These are phyloP conservation scores for Cecropterus lyciades DNA, from an alignment of 1,140 invertebrate genomes.

Conservation along the genomic window DNA sequence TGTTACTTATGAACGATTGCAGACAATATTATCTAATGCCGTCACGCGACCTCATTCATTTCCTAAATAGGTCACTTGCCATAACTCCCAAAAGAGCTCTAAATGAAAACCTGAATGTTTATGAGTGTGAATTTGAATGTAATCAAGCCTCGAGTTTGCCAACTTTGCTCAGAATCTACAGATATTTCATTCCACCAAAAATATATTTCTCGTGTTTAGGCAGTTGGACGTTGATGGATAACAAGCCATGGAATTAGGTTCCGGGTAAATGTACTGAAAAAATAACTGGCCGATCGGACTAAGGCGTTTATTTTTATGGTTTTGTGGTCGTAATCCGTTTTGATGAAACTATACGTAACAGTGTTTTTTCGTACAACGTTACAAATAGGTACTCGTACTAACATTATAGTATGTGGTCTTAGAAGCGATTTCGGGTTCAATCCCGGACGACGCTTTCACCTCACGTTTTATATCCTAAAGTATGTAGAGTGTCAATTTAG, in stretches of 20 bases:
- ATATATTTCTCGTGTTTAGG: slow-evolving; percentile 31
- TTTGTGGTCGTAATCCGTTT: no score
- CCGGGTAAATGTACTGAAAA: slow-evolving; percentile 35
- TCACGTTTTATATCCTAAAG: no score
- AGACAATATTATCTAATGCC: no score
- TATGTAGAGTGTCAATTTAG: no score
- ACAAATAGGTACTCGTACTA: no score
- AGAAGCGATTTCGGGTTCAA: no score
- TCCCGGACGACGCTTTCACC: no score
- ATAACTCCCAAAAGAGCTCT: slow-evolving; percentile 25
- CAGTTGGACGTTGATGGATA: slow-evolving; percentile 34
- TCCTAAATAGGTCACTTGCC: slow-evolving; percentile 9
- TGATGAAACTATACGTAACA: no score
- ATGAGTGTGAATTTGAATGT: slow-evolving; percentile 35
- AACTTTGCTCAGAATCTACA: slow-evolving; percentile 26
- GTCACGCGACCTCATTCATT: slow-evolving; percentile 1
- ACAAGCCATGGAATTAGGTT: slow-evolving; percentile 28
- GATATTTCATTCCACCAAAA: slow-evolving; percentile 31
- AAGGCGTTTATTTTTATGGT: neutral
- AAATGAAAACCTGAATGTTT: slow-evolving; percentile 31
- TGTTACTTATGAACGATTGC: no score
- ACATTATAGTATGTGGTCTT: no score
- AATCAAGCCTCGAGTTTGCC: slow-evolving; percentile 25
- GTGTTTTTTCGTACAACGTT: no score
- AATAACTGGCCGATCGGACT: slow-evolving; percentile 21